These are phyloP conservation scores for Salpingus planirostris DNA, from an alignment of 2,888 invertebrate species.

Conservation along the genomic window DNA sequence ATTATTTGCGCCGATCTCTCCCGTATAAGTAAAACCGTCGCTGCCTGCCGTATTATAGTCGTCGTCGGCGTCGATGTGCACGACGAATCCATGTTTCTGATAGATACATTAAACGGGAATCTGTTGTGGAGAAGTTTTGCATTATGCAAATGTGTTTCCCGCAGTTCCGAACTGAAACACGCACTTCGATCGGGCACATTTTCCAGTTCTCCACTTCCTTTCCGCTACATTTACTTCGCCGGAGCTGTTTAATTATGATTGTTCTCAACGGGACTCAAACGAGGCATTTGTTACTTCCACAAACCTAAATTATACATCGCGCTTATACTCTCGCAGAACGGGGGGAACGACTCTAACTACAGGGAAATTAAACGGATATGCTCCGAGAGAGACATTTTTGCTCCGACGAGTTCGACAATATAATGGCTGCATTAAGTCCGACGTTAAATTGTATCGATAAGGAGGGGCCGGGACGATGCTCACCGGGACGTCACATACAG, in stretches of 20 bases:
- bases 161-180: slow-evolving; percentile 26
- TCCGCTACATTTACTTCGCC: slow-evolving; percentile 32
- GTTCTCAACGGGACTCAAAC: slow-evolving; percentile 29
- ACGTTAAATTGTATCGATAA: slow-evolving; percentile 27
- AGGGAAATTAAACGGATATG: too few relatives aligned
- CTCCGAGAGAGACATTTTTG: too few relatives aligned
- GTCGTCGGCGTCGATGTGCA: too few relatives aligned
- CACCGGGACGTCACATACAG: slow-evolving; percentile 27
- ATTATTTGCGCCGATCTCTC: too few relatives aligned
- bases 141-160: slow-evolving; percentile 34
- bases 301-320: slow-evolving; percentile 25
- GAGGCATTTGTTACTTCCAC: slow-evolving; percentile 22
- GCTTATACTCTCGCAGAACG: too few relatives aligned
- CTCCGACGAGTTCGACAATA: too few relatives aligned
- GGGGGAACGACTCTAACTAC: too few relatives aligned
- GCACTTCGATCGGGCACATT: slow-evolving; percentile 23
- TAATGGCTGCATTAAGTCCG: too few relatives aligned
- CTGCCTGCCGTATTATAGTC: too few relatives aligned
- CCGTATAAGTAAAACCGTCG: too few relatives aligned
- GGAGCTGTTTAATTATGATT: slow-evolving; percentile 34
- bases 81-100: slow-evolving; percentile 3
- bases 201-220: slow-evolving; percentile 27
- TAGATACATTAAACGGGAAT: slow-evolving; percentile 13
- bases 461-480: slow-evolving; percentile 23
- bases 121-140: slow-evolving; percentile 24